Base-by-base conservation (phyloP, 2,797 vertebrate species). In the Enoplosus armatus region DNA sequence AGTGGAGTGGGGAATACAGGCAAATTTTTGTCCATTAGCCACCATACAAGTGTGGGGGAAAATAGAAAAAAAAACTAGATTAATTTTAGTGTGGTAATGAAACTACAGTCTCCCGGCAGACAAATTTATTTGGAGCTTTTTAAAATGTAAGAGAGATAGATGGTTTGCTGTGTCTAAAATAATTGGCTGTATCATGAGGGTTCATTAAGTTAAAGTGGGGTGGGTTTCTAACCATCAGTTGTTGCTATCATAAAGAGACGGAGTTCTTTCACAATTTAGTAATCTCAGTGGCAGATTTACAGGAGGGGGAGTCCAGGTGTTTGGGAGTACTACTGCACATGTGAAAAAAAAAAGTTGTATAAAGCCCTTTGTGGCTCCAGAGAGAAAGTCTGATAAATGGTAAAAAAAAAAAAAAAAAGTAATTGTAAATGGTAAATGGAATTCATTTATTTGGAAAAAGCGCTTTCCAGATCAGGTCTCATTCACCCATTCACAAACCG, bases 61-160 rank as follows among this genome's bases (percentile, higher is more conserved):
- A n/a, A n/a, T n/a, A n/a, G n/a, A n/a, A n/a, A 26, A 59, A 43
- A 77, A 74, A 64, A 58, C 22, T n/a, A 77, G 50, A 87, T 85
- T 69, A 15, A 75, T 82, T 80, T 85, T 22, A 78, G 58, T 53
- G 68, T 29, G 61, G 72, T 77, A 83, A 87, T 85, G 83, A 82
- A 88, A 87, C 51, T 64, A 82, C 47, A 60, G 60, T n/a, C 27
- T 76, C 43, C 9, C 0, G 26, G 70, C 43, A 79, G 67, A 81
- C 66, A 73, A 9, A 82, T 88, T 74, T 78, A 86, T 87, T 80
- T 83, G 31, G 64, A 53, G 71, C 43, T 58, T 84, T 84, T 83
- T 71, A 65, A 77, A 75, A 71, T 35, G 14, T 64, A 67, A 82
- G 53, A 59, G 48, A 78, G 75, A 85, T 80, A 47, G 18, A 87